Base-by-base conservation (phyloP, 2,797 vertebrate species). In the Parauchenoglanis ngamensis region DNA sequence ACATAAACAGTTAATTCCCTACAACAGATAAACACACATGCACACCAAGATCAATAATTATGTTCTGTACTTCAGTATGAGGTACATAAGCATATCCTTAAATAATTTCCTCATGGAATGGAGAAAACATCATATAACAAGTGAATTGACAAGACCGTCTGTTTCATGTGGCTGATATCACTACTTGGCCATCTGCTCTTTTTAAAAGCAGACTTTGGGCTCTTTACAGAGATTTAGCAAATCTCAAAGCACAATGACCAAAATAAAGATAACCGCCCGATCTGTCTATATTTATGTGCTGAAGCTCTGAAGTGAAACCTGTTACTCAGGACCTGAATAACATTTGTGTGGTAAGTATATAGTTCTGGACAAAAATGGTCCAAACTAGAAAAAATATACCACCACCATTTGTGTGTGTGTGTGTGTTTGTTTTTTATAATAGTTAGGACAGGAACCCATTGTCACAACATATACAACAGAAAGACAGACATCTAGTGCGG, bases 401-500 rank as follows among this genome's bases (percentile, higher is more conserved):
- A n/a, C 11, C 44, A 75, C 13, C 12, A 28, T 8, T 8, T 3
- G 2, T 23, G 7, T 59, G 19, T 1, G 4, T 17, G 8, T 52
- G 8, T 13, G 2, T 54, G 2, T 54, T 54, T 54, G 13, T 31
- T 67, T 44, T 73, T 12, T 5, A 78, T 5, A 79, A 7, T 57
- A 35, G 5, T 76, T 79, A 79, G 52, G 54, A 57, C 28, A 79
- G 54, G 54, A 78, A 35, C 28, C 54, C 57, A 28, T 57, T 2
- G 1, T 84, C 75, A 70, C 21, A 57, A 79, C 40, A 31, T 82
- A 76, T 56, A 23, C 7, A 46, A 35, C n/a, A 19, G 28, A 78
- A 78, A 78, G 75, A 78, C 75, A 40, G 54, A 82, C 68, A 85
- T 67, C 84, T 76, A 59, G 76, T 46, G 23, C n/a, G 44, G 44